These are phyloP conservation scores for Leucophora obtusa DNA, from an alignment of 2,888 invertebrate species.

Conservation along the genomic window DNA sequence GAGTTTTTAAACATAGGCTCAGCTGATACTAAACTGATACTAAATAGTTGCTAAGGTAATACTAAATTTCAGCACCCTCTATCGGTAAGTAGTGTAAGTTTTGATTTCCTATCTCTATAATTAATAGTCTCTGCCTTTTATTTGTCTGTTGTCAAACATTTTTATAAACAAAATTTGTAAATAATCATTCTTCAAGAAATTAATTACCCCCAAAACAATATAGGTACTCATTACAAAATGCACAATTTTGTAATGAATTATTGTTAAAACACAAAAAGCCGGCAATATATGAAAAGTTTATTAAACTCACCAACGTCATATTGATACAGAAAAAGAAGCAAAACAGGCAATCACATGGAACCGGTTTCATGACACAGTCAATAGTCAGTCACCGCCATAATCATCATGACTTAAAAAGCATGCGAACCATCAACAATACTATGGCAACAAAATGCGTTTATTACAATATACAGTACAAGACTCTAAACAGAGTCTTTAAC, in stretches of 20 bases:
- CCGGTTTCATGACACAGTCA: conserved; percentile 59
- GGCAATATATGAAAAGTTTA: conserved; percentile 48
- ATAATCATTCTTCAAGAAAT: not conserved
- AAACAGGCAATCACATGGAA: conserved; percentile 50
- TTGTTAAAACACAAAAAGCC: conserved; percentile 30
- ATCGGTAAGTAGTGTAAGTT: too few species aligned
- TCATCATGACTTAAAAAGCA: not conserved
- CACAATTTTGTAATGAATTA: not conserved
- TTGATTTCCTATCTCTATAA: too few species aligned
- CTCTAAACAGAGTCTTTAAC: not conserved
- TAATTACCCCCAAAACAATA: not conserved
- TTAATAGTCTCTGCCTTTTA: too few species aligned
- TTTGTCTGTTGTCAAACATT: too few species aligned
- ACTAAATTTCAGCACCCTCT: too few species aligned
- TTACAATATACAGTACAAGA: not conserved
- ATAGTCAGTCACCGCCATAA: not conserved
- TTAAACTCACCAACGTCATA: conserved; percentile 52
- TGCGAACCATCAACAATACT: not conserved
- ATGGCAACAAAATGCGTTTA: not conserved
- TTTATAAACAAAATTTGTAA: not conserved
- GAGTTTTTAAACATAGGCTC: too few species aligned
- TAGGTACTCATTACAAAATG: too few species aligned
- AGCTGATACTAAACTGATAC: too few species aligned
- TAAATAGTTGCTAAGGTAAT: too few species aligned
- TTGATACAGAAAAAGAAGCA: not conserved